phyloP scores from a whole-genome alignment of 2,113 vertebrate genomes.

The Mus pahari region DNA sequence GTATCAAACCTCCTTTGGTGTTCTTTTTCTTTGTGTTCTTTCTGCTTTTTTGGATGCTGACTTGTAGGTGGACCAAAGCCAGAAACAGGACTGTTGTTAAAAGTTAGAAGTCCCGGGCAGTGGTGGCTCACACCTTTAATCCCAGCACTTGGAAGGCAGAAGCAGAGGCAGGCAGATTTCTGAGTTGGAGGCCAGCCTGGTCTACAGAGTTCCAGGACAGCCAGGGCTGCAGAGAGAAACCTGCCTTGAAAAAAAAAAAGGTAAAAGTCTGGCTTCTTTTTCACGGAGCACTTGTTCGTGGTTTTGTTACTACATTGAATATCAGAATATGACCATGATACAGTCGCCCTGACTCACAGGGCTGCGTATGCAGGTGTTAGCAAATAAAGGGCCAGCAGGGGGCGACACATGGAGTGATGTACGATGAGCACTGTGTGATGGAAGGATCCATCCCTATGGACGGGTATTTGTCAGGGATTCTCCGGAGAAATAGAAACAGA shows the following conservation, averaged over 20 bases:
- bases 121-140: no score
- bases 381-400: background rate
- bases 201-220: no score
- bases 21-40: background rate
- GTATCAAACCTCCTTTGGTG: background rate
- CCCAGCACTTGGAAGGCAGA: no score
- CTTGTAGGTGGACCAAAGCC: background rate
- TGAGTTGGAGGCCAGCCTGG: no score
- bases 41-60: background rate
- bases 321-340: background rate
- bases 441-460: background rate
- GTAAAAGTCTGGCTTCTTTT: background rate
- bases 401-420: no score
- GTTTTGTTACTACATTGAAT: background rate
- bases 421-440: background rate
- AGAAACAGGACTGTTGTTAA: background rate
- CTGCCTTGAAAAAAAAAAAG: no score
- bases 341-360: background rate
- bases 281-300: background rate
- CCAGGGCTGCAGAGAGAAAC: no score
- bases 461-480: background rate
- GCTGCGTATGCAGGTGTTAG: fast-evolving
- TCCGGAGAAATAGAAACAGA: background rate
- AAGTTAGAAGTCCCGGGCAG: no score
- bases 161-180: no score